Evolutionary conservation across 1,140 invertebrate genomes (phyloP), one percentile per base, ranked within the genome.

Genomic region (Grapholita molesta): DNA sequence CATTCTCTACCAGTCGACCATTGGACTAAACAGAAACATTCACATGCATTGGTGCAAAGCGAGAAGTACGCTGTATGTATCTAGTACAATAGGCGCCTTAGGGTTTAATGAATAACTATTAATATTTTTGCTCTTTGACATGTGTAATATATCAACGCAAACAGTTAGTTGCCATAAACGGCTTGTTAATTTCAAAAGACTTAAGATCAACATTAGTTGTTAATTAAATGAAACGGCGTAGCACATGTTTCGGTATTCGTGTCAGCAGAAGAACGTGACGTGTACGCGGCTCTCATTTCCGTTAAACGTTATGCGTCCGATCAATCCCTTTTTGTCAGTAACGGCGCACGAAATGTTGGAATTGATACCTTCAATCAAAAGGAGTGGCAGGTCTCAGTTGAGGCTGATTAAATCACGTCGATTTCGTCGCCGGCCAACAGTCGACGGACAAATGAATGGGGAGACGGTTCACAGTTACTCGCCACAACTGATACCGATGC

Each of bases 371-470:
- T 84, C 87, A 83, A 88, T 90, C 88, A 82, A 81, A 84, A 77
- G 78, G 74, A 80, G 79, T 85, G 81, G 85, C 85, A 76, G 88
- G 77, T 86, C 84, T 83, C 85, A 78, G 75, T 78, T 77, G 77
- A 78, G 82, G 82, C 82, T 91, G 89, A 91, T 91, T 89, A 85
- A 84, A 89, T 89, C 89, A 87, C 84, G 85, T 89, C 83, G 86
- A 84, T 83, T 85, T 85, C 78, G 80, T 84, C 87, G 80, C 72
- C 57, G 70, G 30, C 23, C 55, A 64, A 33, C 35, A 23, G 23
- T 18, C 35, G 70, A 42, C 66, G 67, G 74, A 75, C 79, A 73
- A 80, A 84, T 85, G 74, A 81, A 78, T 80, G 70, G 78, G 76
- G 79, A 80, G 73, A 66, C 74, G 68, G 67, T 78, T 78, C 78